Base-by-base conservation (phyloP, 2,113 vertebrate species). In the Planiliza haematocheilus region DNA sequence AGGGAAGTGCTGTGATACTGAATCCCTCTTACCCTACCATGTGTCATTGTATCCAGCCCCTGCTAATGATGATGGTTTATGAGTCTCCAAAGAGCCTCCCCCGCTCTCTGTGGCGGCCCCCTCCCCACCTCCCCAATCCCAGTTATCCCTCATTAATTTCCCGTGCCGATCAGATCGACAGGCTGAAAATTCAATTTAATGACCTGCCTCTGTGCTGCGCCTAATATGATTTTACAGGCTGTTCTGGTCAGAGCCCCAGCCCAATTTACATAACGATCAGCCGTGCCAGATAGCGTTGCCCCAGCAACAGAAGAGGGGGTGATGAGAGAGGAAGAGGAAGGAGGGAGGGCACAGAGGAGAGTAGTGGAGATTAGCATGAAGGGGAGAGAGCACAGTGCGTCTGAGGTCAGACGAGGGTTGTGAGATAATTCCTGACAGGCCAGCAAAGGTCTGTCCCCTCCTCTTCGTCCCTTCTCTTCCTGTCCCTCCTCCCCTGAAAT, bases 211-310 rank as follows among this genome's bases (percentile, higher is more conserved):
- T 83, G 93, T 82, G 83, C 82, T 84, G 81, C 72, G 74, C 92
- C 91, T 94, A 93, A 93, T 94, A 91, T 88, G 89, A 92, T 91
- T 95, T 94, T 93, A 93, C 92, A 92, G 95, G 91, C 94, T 92
- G 93, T 92, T 91, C 93, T 93, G 94, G 94, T 93, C 94, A 93
- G 92, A 80, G 92, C 92, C 88, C 86, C 78, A 86, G 88, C 86
- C 83, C 91, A 93, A 95, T 96, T 96, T 96, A 92, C 94, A 96
- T 96, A 95, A 94, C 93, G 93, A 94, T 94, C 92, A 86, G 76
- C 89, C 82, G 50, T 88, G 88, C 88, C 91, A 91, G 94, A 95
- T 95, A 94, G 83, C 80, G 94, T 96, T 95, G 92, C 95, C 93
- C 91, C 95, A 93, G 95, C 93, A 97, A 96, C 95, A 87, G 46